Evolutionary conservation across 2,888 invertebrate species (phyloP), one percentile per base, ranked within the genome.

Genomic region (Pyrgus malvae): DNA sequence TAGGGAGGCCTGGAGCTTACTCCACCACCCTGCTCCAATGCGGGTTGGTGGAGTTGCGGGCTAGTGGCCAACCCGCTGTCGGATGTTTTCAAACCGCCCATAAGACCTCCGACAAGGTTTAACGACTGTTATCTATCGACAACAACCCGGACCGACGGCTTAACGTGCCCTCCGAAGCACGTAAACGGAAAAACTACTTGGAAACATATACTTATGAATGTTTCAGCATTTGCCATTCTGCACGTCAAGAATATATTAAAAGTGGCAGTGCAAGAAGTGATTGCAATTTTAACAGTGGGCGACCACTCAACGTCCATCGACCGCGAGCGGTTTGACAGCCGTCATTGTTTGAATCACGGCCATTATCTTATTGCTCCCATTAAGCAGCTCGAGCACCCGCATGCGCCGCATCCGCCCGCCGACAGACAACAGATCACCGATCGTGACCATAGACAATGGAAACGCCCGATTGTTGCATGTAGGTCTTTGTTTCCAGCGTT

Each of bases 291-390:
- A 49, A 46, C 53, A 50, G 53, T 38, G 53, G 44, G 14, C 29
- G 35, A 45, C 48, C 60, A 67, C 62, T 63, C 60, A 53, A 58
- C 61, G 68, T 67, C 65, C 64, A 63, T 54, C 61, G 64, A 60
- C 65, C 66, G 48, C 59, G 64, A 65, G 62, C 66, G 64, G 65
- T 72, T 68, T 73, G 78, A 74, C 78, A 78, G 70, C 69, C 68
- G 68, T 70, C 75, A 80, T 83, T 83, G 82, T 84, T 74, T 73
- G 68, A 70, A 74, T 76, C 70, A 70, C 74, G 70, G 68, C 78
- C 76, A 86, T 85, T 88, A 86, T 84, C 78, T 81, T 76, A 83
- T 87, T 87, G 80, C 74, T 79, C 72, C 73, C 78, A 81, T 81
- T 83, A 80, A 60, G 67, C 69, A 38, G 44, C 51, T 68, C 67